phyloP scores from a whole-genome alignment of 1,140 invertebrate genomes.

The Anagrus nilaparvatae region DNA sequence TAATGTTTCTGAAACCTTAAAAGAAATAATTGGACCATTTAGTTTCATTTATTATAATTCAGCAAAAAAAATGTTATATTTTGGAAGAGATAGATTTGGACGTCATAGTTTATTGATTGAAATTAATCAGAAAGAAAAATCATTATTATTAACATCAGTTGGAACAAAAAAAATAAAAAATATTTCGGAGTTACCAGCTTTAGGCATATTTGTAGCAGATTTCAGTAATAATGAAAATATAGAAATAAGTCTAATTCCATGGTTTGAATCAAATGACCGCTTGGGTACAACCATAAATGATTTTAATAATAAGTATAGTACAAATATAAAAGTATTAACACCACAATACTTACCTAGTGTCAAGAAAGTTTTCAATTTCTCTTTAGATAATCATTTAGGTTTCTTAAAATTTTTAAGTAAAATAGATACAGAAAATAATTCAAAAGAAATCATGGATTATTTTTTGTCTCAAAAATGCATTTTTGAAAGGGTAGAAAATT shows the following conservation, averaged over 20 bases:
- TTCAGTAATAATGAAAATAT: constrained; percentile 39
- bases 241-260: constrained; percentile 36
- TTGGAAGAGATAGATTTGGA: constrained; percentile 78
- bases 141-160: constrained; percentile 49
- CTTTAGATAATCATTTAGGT: too few species aligned
- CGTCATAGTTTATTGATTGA: constrained; percentile 70
- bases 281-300: constrained; percentile 29
- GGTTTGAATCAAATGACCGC: constrained; percentile 29
- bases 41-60: constrained; percentile 72
- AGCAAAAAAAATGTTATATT: constrained; percentile 54
- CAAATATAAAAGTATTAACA: constrained; percentile 24
- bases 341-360: constrained; percentile 13
- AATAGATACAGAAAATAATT: constrained; percentile 31
- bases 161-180: constrained; percentile 44
- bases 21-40: constrained; percentile 67
- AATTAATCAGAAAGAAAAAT: constrained; percentile 31
- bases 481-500: constrained; percentile 36
- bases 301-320: constrained; percentile 32
- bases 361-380: too few species aligned
- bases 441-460: constrained; percentile 39
- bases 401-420: constrained; percentile 36
- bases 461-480: constrained; percentile 39
- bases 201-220: constrained; percentile 57
- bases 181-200: constrained; percentile 62
- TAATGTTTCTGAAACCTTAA: constrained; percentile 41